A percentile compares a stretch with the other conserved stretches of the same genome.
Conservation (phyloP, 2,113 vertebrate genomes). For the Alosa alosa region DNA sequence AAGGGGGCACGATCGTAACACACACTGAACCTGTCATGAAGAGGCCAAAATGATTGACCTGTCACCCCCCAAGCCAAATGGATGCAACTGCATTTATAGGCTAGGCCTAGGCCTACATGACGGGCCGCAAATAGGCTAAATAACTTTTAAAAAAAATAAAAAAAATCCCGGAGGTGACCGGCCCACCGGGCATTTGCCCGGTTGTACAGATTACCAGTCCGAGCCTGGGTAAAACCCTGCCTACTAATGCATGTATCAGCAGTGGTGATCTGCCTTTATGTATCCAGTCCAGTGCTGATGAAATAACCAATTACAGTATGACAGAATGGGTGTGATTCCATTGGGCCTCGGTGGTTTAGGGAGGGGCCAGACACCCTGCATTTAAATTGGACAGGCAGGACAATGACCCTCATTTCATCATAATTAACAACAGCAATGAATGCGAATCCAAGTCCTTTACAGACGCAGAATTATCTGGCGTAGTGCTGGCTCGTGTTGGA, state of each 20-base stretch:
- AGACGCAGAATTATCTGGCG: background rate
- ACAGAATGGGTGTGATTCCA: background rate
- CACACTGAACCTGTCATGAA: too few relatives aligned
- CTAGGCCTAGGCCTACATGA: too few relatives aligned
- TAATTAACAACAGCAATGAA: constrained; percentile 22
- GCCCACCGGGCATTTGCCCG: too few relatives aligned
- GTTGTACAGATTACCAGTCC: too few relatives aligned
- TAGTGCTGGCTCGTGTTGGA: background rate
- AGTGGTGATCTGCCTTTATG: background rate
- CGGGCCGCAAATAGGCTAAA: too few relatives aligned
- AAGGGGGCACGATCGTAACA: too few relatives aligned
- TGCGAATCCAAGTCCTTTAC: background rate
- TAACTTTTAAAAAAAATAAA: too few relatives aligned
- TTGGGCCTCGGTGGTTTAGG: background rate
- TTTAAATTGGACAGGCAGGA: constrained; percentile 20
- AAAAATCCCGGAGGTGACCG: too few relatives aligned
- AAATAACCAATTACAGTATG: background rate
- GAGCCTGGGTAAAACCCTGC: background rate
- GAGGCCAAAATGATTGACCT: too few relatives aligned
- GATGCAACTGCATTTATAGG: too few relatives aligned
- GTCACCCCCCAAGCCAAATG: too few relatives aligned
- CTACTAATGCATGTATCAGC: background rate
- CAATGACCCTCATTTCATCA: constrained; percentile 22
- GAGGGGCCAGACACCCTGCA: constrained; percentile 11
- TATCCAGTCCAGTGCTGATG: background rate